These are phyloP conservation scores for Cairina moschata DNA, from an alignment of 2,113 vertebrate genomes.

Conservation along the genomic window DNA sequence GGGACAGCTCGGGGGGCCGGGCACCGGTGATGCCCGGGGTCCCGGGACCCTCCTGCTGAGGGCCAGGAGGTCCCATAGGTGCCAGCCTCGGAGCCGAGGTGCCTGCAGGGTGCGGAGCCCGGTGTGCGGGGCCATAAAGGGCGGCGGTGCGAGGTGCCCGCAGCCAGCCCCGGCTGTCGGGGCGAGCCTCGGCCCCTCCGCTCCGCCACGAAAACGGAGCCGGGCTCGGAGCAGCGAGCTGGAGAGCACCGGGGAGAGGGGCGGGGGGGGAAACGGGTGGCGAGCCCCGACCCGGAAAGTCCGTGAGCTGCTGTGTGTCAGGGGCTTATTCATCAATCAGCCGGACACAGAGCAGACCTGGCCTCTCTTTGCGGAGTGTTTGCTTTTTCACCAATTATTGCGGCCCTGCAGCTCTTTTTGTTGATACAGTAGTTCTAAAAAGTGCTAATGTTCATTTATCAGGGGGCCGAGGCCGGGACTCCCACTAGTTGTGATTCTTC, in stretches of 20 bases:
- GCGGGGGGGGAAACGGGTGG: neutral
- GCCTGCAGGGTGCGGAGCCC: too few relatives aligned
- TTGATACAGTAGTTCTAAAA: constrained; percentile 92
- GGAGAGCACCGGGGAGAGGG: neutral
- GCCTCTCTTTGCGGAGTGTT: constrained; percentile 83
- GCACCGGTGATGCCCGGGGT: neutral
- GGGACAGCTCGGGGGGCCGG: too few relatives aligned
- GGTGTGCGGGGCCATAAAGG: neutral
- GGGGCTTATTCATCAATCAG: constrained; percentile 81
- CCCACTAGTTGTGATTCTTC: constrained; percentile 90
- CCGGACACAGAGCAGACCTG: constrained; percentile 84
- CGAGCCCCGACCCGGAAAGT: constrained; percentile 65
- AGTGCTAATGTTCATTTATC: constrained; percentile 96
- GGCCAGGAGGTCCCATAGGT: neutral
- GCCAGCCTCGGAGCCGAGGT: too few relatives aligned
- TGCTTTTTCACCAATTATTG: constrained; percentile 96
- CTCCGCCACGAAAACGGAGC: neutral
- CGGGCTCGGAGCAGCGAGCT: neutral
- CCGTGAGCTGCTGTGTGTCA: constrained; percentile 66
- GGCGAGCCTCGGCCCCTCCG: neutral
- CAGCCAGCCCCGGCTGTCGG: neutral
- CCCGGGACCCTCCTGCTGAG: neutral
- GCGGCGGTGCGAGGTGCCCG: neutral
- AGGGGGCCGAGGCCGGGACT: constrained; percentile 82
- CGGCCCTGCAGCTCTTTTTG: constrained; percentile 83